Evolutionary conservation across 2,113 vertebrate genomes (phyloP).

Genomic region (Podarcis raffonei): DNA sequence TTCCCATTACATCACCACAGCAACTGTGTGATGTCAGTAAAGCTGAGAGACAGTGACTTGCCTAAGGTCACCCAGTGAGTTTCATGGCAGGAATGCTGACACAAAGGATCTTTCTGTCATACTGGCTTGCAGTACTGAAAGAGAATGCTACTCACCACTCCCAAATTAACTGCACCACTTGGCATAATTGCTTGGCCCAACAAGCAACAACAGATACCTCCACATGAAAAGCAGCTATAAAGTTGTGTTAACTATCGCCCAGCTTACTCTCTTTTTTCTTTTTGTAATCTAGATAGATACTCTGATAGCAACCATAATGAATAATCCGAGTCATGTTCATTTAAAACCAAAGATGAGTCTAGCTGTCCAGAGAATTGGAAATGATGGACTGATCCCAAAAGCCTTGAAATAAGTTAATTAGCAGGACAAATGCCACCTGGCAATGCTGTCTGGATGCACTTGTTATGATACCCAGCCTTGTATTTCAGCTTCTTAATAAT

Average conservation of each 20-base stretch:
- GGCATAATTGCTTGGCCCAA: background rate
- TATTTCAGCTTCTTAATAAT: conserved; percentile 40
- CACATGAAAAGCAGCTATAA: background rate
- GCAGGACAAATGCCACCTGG: conserved; percentile 40
- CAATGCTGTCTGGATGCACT: conserved; percentile 13
- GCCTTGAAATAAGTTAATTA: conserved; percentile 31
- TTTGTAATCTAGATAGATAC: background rate
- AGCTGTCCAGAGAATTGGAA: background rate
- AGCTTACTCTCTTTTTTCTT: background rate
- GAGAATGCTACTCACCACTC: background rate
- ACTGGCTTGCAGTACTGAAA: background rate
- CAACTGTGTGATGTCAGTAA: no score
- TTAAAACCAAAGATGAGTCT: background rate
- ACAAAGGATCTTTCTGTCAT: background rate
- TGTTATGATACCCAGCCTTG: conserved; percentile 28
- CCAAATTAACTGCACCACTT: background rate
- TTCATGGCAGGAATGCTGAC: background rate
- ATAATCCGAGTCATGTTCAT: conserved; percentile 10
- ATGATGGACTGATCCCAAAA: background rate
- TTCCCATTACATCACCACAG: no score
- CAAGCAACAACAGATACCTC: rapidly evolving
- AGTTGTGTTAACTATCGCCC: background rate
- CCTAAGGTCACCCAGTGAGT: background rate
- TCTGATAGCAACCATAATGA: background rate
- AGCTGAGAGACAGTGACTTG: no score